Evolutionary conservation across 2,888 invertebrate species (phyloP).

Genomic region (Cosmopolites sordidus): DNA sequence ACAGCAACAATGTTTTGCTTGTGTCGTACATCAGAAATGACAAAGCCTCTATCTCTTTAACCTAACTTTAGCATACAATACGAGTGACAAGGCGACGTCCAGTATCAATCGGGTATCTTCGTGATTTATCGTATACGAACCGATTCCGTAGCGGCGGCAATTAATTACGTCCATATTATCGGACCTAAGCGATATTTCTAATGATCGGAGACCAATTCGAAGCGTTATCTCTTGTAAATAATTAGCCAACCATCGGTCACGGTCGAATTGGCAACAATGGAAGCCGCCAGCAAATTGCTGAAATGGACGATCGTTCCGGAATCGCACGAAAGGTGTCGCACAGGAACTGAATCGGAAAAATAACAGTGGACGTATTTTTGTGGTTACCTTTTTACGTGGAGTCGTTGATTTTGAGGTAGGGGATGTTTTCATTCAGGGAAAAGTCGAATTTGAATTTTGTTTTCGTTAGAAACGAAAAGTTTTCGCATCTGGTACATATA

Average conservation of each 20-base stretch:
- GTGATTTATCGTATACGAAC: slow-evolving; percentile 22
- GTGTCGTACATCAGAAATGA: too few relatives aligned
- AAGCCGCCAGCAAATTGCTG: slow-evolving; percentile 19
- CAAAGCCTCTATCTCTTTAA: background rate
- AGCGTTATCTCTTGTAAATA: slow-evolving; percentile 25
- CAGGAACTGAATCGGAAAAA: too few relatives aligned
- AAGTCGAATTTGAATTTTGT: too few relatives aligned
- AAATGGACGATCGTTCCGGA: slow-evolving; percentile 19
- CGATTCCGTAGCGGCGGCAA: slow-evolving; percentile 13
- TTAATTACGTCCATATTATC: slow-evolving; percentile 28
- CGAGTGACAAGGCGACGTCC: slow-evolving; percentile 3
- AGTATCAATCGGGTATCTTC: slow-evolving; percentile 19
- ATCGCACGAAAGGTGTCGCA: too few relatives aligned
- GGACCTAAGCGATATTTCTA: slow-evolving; percentile 27
- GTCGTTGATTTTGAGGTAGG: too few relatives aligned
- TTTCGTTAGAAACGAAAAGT: too few relatives aligned
- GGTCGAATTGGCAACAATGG: slow-evolving; percentile 12
- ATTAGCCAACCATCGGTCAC: slow-evolving; percentile 26
- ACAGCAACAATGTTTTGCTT: too few relatives aligned
- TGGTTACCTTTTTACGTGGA: too few relatives aligned
- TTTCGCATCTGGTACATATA: too few relatives aligned
- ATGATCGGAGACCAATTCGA: slow-evolving; percentile 23
- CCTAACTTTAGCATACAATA: background rate
- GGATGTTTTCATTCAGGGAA: too few relatives aligned
- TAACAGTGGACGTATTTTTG: too few relatives aligned